These are phyloP conservation scores for Corapipo altera DNA, from an alignment of 2,113 vertebrate species.

Conservation along the genomic window DNA sequence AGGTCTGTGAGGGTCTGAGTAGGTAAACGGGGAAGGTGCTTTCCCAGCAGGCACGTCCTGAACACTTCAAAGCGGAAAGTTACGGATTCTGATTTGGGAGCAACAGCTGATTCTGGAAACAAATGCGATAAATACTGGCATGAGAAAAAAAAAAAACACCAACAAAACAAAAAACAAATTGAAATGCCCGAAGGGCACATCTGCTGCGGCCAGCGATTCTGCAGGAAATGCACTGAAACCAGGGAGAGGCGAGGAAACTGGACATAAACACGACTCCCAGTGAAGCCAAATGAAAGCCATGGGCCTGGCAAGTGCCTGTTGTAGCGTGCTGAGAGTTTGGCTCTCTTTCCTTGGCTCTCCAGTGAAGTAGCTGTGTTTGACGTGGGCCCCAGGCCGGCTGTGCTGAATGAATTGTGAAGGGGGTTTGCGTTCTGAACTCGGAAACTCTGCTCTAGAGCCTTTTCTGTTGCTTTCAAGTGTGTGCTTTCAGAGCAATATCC, in stretches of 20 bases:
- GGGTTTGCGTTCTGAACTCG: background rate
- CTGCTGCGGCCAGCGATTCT: conserved; percentile 31
- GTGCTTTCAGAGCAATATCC: background rate
- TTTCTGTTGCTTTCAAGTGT: conserved; percentile 42
- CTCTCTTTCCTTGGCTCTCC: background rate
- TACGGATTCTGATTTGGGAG: background rate
- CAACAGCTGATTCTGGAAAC: conserved; percentile 62
- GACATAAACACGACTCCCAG: background rate
- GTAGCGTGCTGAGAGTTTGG: background rate
- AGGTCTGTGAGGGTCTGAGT: background rate
- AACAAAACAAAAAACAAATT: background rate
- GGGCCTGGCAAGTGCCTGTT: background rate
- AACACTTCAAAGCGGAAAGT: background rate
- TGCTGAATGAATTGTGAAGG: background rate
- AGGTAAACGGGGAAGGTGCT: conserved; percentile 28
- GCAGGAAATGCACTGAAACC: conserved; percentile 40
- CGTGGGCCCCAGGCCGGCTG: fast-evolving
- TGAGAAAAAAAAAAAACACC: background rate
- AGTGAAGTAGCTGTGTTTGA: background rate
- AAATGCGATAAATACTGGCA: conserved; percentile 52
- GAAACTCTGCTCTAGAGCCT: background rate
- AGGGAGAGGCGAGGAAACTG: background rate
- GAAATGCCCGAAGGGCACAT: conserved; percentile 48
- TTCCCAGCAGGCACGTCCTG: background rate
- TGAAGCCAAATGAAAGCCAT: background rate